Percentiles rank a stretch among this genome's conserved stretches.
Evolutionary conservation across 2,113 vertebrate genomes (phyloP).

Genomic region (Festucalex cinctus): DNA sequence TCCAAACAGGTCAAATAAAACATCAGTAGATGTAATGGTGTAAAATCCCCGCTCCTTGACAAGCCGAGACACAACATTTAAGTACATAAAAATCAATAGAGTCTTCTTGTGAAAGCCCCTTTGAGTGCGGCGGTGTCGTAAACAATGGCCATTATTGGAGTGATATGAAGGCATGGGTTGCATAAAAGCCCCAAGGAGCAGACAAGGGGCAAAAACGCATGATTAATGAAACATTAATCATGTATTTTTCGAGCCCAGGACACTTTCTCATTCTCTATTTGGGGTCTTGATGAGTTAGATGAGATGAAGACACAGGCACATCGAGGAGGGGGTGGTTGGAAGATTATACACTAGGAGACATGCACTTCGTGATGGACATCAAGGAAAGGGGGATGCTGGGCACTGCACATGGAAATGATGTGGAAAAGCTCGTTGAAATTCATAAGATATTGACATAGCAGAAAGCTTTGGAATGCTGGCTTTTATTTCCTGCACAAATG

Average conservation of each 20-base stretch:
- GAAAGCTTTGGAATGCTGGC: slow-evolving; percentile 36
- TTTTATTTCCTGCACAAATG: slow-evolving; percentile 28
- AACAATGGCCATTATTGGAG: slow-evolving; percentile 67
- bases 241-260: slow-evolving; percentile 73
- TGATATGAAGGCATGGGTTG: slow-evolving; percentile 21
- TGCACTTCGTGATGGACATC: slow-evolving; percentile 49
- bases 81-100: slow-evolving; percentile 52
- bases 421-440: slow-evolving; percentile 51
- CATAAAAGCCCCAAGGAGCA: slow-evolving; percentile 54
- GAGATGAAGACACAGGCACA: slow-evolving; percentile 45
- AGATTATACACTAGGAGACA: slow-evolving; percentile 27
- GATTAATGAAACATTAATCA: slow-evolving; percentile 77
- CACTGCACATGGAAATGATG: slow-evolving; percentile 35
- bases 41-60: slow-evolving; percentile 43
- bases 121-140: slow-evolving; percentile 61
- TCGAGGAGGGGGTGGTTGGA: slow-evolving; percentile 29
- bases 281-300: slow-evolving; percentile 53
- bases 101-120: slow-evolving; percentile 51
- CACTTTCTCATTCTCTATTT: slow-evolving; percentile 74
- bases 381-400: slow-evolving; percentile 33
- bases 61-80: slow-evolving; percentile 64
- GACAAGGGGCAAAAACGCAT: slow-evolving; percentile 65
- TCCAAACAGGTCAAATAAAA: slow-evolving; percentile 44
- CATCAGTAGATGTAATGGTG: slow-evolving; percentile 33
- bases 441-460: slow-evolving; percentile 52